Base-by-base conservation (phyloP, 2,888 invertebrate genomes). In the Chalcis sispes region DNA sequence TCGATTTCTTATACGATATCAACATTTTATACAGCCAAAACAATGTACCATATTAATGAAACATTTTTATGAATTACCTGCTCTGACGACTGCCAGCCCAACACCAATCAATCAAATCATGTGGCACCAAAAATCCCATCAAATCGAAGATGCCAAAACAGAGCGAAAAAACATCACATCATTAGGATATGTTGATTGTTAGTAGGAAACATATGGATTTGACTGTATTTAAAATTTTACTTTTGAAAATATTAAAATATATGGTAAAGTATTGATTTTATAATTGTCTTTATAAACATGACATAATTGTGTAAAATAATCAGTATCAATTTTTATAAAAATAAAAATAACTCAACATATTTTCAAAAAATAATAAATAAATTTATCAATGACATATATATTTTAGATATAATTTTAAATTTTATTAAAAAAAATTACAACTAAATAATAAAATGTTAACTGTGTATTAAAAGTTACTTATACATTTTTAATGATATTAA, bases 31-130 rank as follows among this genome's bases (percentile, higher is more conserved):
- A 52, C 18, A 48, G 42, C 27, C 52, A 64, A 23, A 48, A 69
- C 62, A 62, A 50, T n/a, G n/a, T n/a, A n/a, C n/a, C n/a, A 69
- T 46, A 50, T 67, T 20, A 23, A 54, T 72, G 76, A 64, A 72
- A 69, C 70, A 75, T 65, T 72, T 66, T 69, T 69, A 74, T 76
- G 62, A 76, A 40, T 88, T 88, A 88, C 88, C 88, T 88, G 88
- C 84, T 88, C 78, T 88, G 88, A 84, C 87, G 88, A 87, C 88
- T 88, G 88, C 82, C 81, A 85, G 78, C 87, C 88, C 87, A 86
- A 85, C 88, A 88, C 87, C 88, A 87, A 87, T 81, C 82, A 84
- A 83, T 79, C 87, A 86, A 84, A 83, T 85, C 84, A 86, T 81
- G 85, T 82, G 83, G 85, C 86, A 87, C 83, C 86, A 83, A 79